Percentiles rank a stretch among this genome's conserved stretches.
These are phyloP conservation scores for Melieria omissa DNA, from an alignment of 2,888 invertebrate species.

Conservation along the genomic window DNA sequence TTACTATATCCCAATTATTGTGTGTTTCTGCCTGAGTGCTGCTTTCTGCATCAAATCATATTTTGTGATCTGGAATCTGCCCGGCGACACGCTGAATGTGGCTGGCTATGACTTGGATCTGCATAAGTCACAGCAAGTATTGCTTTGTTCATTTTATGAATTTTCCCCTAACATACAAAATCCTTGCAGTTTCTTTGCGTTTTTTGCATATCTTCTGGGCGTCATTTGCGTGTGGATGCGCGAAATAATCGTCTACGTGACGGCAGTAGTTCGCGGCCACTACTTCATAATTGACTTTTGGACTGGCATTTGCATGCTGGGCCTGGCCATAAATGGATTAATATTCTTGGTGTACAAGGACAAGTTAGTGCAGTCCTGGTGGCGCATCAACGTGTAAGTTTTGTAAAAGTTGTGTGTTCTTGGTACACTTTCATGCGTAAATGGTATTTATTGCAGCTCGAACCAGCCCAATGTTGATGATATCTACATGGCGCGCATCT, in stretches of 20 bases:
- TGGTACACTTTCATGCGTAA: background rate
- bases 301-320: constrained; percentile 57
- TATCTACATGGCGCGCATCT: constrained; percentile 9
- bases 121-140: constrained; percentile 54
- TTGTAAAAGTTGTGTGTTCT: background rate
- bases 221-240: constrained; percentile 56
- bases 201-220: constrained; percentile 52
- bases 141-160: background rate
- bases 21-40: constrained; percentile 50
- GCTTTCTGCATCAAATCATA: constrained; percentile 53
- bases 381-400: constrained; percentile 57
- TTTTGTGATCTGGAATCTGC: constrained; percentile 51
- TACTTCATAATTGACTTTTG: constrained; percentile 59
- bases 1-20: constrained; percentile 53
- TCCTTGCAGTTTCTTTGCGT: constrained; percentile 52
- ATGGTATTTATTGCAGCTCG: background rate
- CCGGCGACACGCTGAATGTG: constrained; percentile 49
- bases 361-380: constrained; percentile 55
- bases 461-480: constrained; percentile 1
- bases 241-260: constrained; percentile 55
- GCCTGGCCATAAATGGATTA: constrained; percentile 54
- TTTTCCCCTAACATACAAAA: background rate
- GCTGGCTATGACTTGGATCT: constrained; percentile 51
- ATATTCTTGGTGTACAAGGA: constrained; percentile 56
- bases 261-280: constrained; percentile 53